Base-by-base conservation (phyloP, 2,797 vertebrate genomes). In the Sylvia borin region DNA sequence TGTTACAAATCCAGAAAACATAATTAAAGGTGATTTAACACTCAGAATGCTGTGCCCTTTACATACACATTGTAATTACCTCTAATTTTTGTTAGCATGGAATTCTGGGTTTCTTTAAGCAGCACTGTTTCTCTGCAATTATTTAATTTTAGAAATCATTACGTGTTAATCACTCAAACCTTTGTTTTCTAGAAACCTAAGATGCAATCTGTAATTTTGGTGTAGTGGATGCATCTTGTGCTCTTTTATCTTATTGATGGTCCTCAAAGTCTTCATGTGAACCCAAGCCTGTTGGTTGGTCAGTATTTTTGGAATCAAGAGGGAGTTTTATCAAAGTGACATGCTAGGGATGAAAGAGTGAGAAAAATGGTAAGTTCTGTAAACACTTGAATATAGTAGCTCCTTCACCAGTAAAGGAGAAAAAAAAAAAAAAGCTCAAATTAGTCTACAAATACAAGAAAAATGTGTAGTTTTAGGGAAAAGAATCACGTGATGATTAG, bases 1-100 rank as follows among this genome's bases (percentile, higher is more conserved):
- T 65, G 60, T 76, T 92, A 65, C 74, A 90, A 90, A 91, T 90
- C 61, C 84, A 92, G 89, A 93, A 96, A 95, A 88, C 91, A 61
- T 92, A 93, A 96, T 94, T 97, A 95, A 94, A 93, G 61, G 88
- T 90, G 88, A 92, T 92, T 89, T 94, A 89, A 43, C 18, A 40
- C 77, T 92, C 67, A 21, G 88, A 94, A 91, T 82, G 68, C 72
- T 93, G 72, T 79, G 80, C 84, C 91, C 89, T 96, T 90, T 94
- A 42, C 54, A 12, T 68, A 80, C 43, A 75, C 53, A 7, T 88
- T 90, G 57, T 93, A 93, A 95, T 88, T 86, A 79, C 60, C 66
- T 95, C 79, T 96, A 70, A 92, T 92, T 92, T 95, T 96, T 95
- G 62, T 55, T 94, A 86, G 58, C 54, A 26, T 77, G 57, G 72